Conservation (phyloP, 2,797 vertebrate genomes). For the Miichthys miiuy region DNA sequence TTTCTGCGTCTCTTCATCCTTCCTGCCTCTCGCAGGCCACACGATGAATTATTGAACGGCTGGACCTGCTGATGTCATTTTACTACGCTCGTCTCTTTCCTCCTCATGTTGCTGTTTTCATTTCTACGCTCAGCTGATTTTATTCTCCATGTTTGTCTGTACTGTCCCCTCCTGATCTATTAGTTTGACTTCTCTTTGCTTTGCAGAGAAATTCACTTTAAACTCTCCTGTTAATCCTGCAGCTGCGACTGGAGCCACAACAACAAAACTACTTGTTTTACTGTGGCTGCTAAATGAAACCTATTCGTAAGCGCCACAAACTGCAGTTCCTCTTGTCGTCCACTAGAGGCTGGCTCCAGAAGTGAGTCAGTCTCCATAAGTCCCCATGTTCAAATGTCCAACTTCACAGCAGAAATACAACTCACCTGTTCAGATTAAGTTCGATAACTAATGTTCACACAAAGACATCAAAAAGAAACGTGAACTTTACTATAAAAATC, state of each 20-base stretch:
- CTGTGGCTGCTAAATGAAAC: no score
- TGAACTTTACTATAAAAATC: no score
- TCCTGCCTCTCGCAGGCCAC: conserved; percentile 23
- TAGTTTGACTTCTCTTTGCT: no score
- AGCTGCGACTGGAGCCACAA: background rate
- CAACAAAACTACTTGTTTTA: background rate
- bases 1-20: background rate
- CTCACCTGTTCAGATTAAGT: no score
- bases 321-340: no score
- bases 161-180: background rate
- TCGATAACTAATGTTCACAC: no score
- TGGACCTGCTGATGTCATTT: conserved; percentile 40
- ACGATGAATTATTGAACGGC: conserved; percentile 50
- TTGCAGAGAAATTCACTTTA: background rate
- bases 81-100: background rate
- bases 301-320: no score
- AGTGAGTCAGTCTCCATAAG: no score
- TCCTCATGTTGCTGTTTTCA: background rate
- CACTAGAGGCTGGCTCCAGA: no score
- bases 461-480: no score
- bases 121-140: background rate
- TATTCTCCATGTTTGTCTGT: background rate
- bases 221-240: background rate
- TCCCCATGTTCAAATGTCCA: no score
- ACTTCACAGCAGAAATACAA: no score